Evolutionary conservation across 2,113 vertebrate genomes (phyloP), one percentile per base, ranked within the genome.

Genomic region (Larimichthys polyactis): DNA sequence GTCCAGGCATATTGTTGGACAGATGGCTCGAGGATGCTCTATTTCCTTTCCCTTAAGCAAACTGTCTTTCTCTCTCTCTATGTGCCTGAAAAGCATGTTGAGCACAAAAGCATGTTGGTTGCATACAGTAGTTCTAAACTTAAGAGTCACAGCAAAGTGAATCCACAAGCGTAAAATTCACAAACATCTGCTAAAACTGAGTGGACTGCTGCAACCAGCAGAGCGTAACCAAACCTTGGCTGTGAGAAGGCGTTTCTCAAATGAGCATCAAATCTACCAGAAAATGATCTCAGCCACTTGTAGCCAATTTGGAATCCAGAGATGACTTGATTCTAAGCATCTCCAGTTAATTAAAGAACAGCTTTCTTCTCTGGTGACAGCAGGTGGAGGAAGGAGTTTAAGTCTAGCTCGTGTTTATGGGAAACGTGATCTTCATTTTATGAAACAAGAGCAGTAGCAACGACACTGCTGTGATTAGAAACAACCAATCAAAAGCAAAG

Each of bases 1-100:
- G 65, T 69, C 75, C 63, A 62, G 73, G n/a, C 89, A 89, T 90
- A 87, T 76, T 91, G 88, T 22, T 32, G 72, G 62, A 84, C 89
- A 92, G 89, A 90, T 88, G 88, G 92, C 81, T 65, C 55, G 43
- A 62, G 71, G 75, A 75, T 67, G 57, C 70, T 84, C 40, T 27
- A 29, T 44, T 88, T 79, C 75, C 44, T 69, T 43, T 59, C 62
- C 51, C 78, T 74, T 14, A 36, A 43, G 63, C 70, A 69, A 79
- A 78, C 15, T 19, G 36, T 29, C 15, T 67, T 66, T 86, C 48
- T 77, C 64, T 77, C 64, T 71, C 44, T 60, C 51, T 62, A n/a
- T 58, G 51, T 51, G 27, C 59, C 17, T 16, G 20, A 74, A 52
- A 69, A 75, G 51, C 20, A 57, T 58, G 0, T 74, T 51, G 44